These are phyloP conservation scores for Tetranychus truncatus DNA, from an alignment of 2,888 invertebrate genomes.

Conservation along the genomic window DNA sequence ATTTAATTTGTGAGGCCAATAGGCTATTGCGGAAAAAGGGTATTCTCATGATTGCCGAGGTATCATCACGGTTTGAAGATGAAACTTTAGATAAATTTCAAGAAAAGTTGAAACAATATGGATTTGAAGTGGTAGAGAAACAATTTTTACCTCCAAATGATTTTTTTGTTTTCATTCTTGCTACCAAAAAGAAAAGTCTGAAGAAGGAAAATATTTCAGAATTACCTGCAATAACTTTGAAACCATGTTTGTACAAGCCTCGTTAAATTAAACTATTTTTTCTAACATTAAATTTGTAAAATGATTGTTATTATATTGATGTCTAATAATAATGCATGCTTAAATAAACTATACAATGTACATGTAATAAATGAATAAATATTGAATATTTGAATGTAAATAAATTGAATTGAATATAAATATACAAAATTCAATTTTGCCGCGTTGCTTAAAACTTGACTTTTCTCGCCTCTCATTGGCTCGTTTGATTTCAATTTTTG, in stretches of 20 bases:
- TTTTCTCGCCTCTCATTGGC: not conserved
- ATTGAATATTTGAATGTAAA: no score
- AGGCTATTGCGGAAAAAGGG: slow-evolving; percentile 17
- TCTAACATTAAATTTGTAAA: not conserved
- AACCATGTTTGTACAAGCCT: slow-evolving; percentile 20
- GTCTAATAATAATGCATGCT: no score
- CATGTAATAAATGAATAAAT: no score
- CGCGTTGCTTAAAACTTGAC: not conserved
- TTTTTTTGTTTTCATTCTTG: slow-evolving; percentile 19
- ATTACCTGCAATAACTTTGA: slow-evolving; percentile 13
- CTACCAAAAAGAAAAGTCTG: not conserved
- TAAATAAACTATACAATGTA: no score
- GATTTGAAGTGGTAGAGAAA: slow-evolving; percentile 9
- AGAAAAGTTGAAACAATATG: slow-evolving; percentile 9
- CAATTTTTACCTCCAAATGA: slow-evolving; percentile 17
- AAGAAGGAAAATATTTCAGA: not conserved
- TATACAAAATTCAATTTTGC: no score
- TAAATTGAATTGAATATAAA: no score
- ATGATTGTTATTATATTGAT: no score
- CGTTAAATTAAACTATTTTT: slow-evolving; percentile 8
- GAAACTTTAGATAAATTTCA: slow-evolving; percentile 8
- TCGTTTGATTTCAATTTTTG: not conserved
- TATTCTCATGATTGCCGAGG: slow-evolving; percentile 20
- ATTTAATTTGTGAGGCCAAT: slow-evolving; percentile 19
- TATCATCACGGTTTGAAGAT: slow-evolving; percentile 19